Evolutionary conservation across 1,140 invertebrate genomes (phyloP).

Genomic region (Idris sp.): DNA sequence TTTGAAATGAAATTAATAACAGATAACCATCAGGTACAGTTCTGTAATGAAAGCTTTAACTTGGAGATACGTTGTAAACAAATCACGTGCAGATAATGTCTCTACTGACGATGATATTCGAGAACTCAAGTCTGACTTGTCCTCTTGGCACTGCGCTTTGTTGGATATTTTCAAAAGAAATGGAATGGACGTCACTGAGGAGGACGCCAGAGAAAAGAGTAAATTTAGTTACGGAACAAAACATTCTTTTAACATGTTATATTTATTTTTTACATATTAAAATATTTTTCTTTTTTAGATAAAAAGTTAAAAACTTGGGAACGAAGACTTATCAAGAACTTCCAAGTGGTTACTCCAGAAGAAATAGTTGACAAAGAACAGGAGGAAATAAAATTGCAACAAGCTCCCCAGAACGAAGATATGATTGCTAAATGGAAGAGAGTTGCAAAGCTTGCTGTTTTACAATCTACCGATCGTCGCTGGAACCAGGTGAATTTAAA

Average conservation of each 20-base stretch:
- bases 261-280: too few relatives aligned
- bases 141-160: slow-evolving; percentile 88
- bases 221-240: slow-evolving; percentile 48
- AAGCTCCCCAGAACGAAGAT: slow-evolving; percentile 79
- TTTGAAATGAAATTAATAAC: too few relatives aligned
- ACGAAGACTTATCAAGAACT: slow-evolving; percentile 89
- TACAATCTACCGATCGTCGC: slow-evolving; percentile 82
- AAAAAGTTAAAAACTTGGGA: slow-evolving; percentile 90
- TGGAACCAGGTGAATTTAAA: slow-evolving; percentile 81
- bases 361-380: slow-evolving; percentile 75
- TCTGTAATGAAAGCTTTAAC: slow-evolving; percentile 89
- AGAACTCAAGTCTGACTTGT: slow-evolving; percentile 94
- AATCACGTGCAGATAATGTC: slow-evolving; percentile 85
- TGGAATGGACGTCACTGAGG: slow-evolving; percentile 86
- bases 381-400: slow-evolving; percentile 69
- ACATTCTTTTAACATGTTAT: not conserved
- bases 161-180: slow-evolving; percentile 89
- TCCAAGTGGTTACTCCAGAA: slow-evolving; percentile 86
- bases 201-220: slow-evolving; percentile 85
- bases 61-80: slow-evolving; percentile 89
- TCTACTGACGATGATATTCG: slow-evolving; percentile 94
- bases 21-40: slow-evolving; percentile 79
- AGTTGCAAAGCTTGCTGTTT: slow-evolving; percentile 84
- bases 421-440: slow-evolving; percentile 84
- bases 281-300: too few relatives aligned